Conservation (phyloP, 2,888 invertebrate genomes). For the Nomada flava region DNA sequence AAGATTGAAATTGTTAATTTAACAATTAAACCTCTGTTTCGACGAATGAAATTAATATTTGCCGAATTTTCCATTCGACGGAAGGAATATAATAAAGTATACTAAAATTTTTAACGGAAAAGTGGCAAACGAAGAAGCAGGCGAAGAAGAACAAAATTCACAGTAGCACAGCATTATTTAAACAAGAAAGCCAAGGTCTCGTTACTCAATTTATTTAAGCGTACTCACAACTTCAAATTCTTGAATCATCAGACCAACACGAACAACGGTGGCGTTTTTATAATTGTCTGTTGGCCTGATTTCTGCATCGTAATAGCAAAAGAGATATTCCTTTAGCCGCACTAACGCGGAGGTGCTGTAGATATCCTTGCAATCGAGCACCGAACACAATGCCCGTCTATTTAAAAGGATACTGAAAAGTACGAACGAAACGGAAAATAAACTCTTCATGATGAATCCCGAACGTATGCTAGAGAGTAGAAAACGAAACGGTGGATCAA, state of each 20-base stretch:
- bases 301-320: conserved; percentile 85
- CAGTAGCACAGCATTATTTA: too few relatives aligned
- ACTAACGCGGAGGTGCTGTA: conserved; percentile 61
- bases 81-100: neutral
- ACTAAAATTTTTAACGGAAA: too few relatives aligned
- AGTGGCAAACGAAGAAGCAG: too few relatives aligned
- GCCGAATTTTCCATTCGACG: neutral
- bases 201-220: neutral
- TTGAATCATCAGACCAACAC: conserved; percentile 85
- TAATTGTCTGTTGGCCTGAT: conserved; percentile 85
- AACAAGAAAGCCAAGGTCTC: too few relatives aligned
- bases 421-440: conserved; percentile 16
- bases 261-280: conserved; percentile 85
- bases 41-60: neutral
- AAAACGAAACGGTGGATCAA: conserved; percentile 15
- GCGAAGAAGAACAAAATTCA: too few relatives aligned
- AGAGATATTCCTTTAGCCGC: conserved; percentile 85
- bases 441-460: conserved; percentile 14
- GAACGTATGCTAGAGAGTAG: neutral
- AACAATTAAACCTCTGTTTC: neutral
- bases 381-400: neutral
- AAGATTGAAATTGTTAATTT: neutral
- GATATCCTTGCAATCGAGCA: conserved; percentile 68
- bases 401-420: neutral
- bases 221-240: conserved; percentile 83